These are phyloP conservation scores for Yponomeuta cagnagella DNA, from an alignment of 2,888 invertebrate species.

Conservation along the genomic window DNA sequence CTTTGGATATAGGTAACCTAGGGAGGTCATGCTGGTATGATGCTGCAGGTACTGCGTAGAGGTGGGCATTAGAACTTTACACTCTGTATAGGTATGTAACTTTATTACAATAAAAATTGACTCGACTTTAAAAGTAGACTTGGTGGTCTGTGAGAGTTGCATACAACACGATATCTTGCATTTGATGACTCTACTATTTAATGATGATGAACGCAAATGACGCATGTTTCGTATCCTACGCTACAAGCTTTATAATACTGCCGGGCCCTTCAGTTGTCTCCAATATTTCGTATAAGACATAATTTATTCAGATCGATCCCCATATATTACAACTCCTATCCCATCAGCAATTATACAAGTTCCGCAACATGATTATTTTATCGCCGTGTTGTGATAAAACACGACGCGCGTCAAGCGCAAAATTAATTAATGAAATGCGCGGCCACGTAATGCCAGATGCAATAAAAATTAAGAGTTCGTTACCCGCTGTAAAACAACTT, in stretches of 20 bases:
- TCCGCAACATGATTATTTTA: background rate
- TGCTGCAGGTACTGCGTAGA: no score
- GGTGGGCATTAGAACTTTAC: no score
- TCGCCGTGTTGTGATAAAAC: background rate
- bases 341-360: background rate
- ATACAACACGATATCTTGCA: no score
- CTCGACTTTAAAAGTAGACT: no score
- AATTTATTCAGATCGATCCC: no score
- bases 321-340: background rate
- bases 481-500: slow-evolving; percentile 24
- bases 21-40: no score
- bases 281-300: background rate
- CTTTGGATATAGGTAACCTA: no score
- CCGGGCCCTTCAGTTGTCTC: background rate
- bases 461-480: slow-evolving; percentile 22
- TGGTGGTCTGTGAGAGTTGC: no score
- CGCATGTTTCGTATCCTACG: background rate
- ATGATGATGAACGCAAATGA: no score
- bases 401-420: background rate
- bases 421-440: background rate
- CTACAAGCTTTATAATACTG: background rate
- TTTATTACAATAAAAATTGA: no score
- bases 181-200: no score
- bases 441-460: slow-evolving; percentile 1
- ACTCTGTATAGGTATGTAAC: no score